Evolutionary conservation across 2,113 vertebrate genomes (phyloP), one percentile per base, ranked within the genome.

Genomic region (Antechinus flavipes): DNA sequence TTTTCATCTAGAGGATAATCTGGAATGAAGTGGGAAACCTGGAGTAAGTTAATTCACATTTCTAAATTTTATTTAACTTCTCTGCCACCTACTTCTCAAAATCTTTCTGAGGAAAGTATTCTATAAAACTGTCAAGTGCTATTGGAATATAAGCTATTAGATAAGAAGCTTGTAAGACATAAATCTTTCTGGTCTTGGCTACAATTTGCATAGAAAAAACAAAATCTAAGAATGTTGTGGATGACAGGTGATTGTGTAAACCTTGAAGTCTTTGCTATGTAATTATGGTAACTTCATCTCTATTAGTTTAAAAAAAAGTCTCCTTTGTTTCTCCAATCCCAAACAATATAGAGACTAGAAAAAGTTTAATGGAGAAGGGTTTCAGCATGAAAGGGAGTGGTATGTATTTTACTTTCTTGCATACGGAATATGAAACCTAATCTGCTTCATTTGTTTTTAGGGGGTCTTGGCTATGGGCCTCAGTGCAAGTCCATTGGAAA

Each of bases 401-500:
- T 97, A 91, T 97, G 92, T 97, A 96, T 94, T 94, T 94, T 98
- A 97, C 93, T 97, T 96, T 96, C 93, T 97, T 95, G 95, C 97
- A 9, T 97, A 47, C 91, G 56, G 93, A 93, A 95, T 90, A 91
- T 93, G 91, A 96, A 97, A 96, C 94, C 96, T 98, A 98, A 98
- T 97, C 54, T 97, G 50, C 96, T 94, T 97, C 97, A 25, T 99
- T 98, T 99, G 56, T 98, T 99, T 99, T 98, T 98, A 99, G 99
- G 99, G 97, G 97, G 95, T 94, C 97, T 98, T 97, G 96, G 95
- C 97, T 98, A 98, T 97, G 98, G 98, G 93, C 84, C 98, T 94
- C 96, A 97, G 95, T 98, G 97, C 98, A 99, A 99, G 96, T 98
- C 99, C 55, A 96, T 98, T 98, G 99, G 99, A 98, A 99, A 99